A percentile compares a stretch with the other conserved stretches of the same genome.
These are phyloP conservation scores for Diarsia brunnea DNA, from an alignment of 2,888 invertebrate species.

Conservation along the genomic window DNA sequence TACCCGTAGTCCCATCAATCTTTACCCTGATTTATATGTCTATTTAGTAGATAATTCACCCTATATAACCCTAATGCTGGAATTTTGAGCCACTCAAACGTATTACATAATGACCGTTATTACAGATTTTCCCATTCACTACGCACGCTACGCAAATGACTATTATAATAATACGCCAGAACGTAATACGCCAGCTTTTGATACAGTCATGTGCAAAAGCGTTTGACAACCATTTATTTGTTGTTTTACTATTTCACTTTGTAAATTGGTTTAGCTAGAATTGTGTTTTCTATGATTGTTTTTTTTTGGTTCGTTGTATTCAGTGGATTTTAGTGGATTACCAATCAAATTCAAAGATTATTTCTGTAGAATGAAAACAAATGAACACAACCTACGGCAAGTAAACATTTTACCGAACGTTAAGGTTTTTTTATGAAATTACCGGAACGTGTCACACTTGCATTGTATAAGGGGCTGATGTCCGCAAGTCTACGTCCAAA, in stretches of 20 bases:
- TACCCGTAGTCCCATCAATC: not conserved
- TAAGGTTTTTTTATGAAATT: not conserved
- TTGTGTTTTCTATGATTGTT: not conserved
- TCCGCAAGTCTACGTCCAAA: too few species aligned
- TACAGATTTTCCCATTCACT: slow-evolving; percentile 54
- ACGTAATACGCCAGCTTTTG: slow-evolving; percentile 38
- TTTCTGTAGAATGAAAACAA: not conserved
- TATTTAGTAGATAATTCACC: slow-evolving; percentile 7
- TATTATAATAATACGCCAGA: slow-evolving; percentile 57
- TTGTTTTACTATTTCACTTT: not conserved
- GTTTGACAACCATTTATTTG: slow-evolving; percentile 9
- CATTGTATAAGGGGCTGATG: too few species aligned
- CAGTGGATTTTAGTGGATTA: not conserved
- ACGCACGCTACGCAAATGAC: slow-evolving; percentile 64
- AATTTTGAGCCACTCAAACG: slow-evolving; percentile 54
- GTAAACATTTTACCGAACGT: not conserved
- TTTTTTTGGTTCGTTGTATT: not conserved
- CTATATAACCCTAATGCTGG: slow-evolving; percentile 21
- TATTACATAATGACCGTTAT: slow-evolving; percentile 55
- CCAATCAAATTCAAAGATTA: not conserved
- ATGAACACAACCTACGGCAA: not conserved
- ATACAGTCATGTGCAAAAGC: slow-evolving; percentile 41
- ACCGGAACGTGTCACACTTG: slow-evolving; percentile 7
- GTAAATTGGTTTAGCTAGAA: not conserved
- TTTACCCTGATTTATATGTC: slow-evolving; percentile 2